Base-by-base conservation (phyloP, 2,888 invertebrate species). In the Gymnocheta viridis region DNA sequence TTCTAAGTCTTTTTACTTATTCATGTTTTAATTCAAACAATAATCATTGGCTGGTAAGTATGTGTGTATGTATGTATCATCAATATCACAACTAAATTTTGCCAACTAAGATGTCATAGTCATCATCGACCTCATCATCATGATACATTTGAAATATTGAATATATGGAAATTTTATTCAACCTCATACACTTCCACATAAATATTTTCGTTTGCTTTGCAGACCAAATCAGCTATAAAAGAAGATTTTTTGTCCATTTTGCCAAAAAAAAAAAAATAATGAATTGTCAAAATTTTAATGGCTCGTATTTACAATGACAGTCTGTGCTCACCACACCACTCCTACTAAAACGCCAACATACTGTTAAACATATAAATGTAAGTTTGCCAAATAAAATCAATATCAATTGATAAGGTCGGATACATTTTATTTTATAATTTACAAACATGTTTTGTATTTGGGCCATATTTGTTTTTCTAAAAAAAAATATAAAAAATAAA, bases 1-100 rank as follows among this genome's bases (percentile, higher is more conserved):
- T 4, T 32, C 47, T 49, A 38, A n/a, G 17, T 67, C 32, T 56
- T 62, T 29, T 70, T 69, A 51, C 12, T 70, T 66, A 58, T 66
- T 80, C 64, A 80, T 49, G 56, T 27, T 66, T 49, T 58, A 66
- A 80, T 80, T 72, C 41, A 78, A 62, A 14, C 78, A 82, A 78
- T 82, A 78, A 78, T 78, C 66, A 76, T 66, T 70, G 83, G 70
- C 66, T 70, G 74, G 64, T 64, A n/a, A n/a, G n/a, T n/a, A n/a
- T n/a, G n/a, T n/a, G n/a, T n/a, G n/a, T n/a, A n/a, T n/a, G n/a
- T n/a, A n/a, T n/a, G n/a, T n/a, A 44, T 66, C 70, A 80, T 74
- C 74, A 79, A 70, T 66, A 70, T 19, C 38, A 17, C 29, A 73
- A 79, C 54, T 47, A 72, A 56, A 64, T 35, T 64, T 64, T 32